A percentile compares a stretch with the other conserved stretches of the same genome.
Conservation (phyloP, 2,113 vertebrate species). For the Petrocephalus microphthalmus region DNA sequence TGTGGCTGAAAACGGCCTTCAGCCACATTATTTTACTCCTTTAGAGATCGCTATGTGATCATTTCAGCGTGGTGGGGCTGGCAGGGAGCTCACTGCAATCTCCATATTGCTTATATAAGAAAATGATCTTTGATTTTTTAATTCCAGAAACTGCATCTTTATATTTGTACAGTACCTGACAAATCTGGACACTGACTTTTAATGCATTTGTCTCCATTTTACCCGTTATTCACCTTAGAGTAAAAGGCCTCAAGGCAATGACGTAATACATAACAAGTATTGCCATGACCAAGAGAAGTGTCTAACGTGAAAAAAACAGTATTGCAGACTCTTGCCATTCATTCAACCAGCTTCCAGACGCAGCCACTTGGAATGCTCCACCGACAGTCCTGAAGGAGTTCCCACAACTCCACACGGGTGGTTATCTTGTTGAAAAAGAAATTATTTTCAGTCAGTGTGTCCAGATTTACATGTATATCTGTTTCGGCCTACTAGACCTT, state of each 20-base stretch:
- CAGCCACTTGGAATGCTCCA: neutral
- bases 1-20: neutral
- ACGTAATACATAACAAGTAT: neutral
- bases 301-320: neutral
- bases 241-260: neutral
- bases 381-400: neutral
- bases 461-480: slow-evolving; percentile 39
- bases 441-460: slow-evolving; percentile 33
- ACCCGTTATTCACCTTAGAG: neutral
- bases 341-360: neutral
- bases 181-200: neutral
- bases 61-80: neutral
- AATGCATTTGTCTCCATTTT: neutral
- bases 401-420: neutral
- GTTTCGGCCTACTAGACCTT: slow-evolving; percentile 10
- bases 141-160: neutral
- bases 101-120: slow-evolving; percentile 27
- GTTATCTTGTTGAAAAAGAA: neutral
- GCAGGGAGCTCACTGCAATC: slow-evolving; percentile 8
- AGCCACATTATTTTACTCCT: neutral
- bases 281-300: neutral
- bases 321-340: neutral
- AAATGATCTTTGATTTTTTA: slow-evolving; percentile 5
- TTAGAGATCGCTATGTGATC: neutral
- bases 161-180: neutral